phyloP scores from a whole-genome alignment of 2,797 vertebrate genomes.

The Sitta carolinensis region DNA sequence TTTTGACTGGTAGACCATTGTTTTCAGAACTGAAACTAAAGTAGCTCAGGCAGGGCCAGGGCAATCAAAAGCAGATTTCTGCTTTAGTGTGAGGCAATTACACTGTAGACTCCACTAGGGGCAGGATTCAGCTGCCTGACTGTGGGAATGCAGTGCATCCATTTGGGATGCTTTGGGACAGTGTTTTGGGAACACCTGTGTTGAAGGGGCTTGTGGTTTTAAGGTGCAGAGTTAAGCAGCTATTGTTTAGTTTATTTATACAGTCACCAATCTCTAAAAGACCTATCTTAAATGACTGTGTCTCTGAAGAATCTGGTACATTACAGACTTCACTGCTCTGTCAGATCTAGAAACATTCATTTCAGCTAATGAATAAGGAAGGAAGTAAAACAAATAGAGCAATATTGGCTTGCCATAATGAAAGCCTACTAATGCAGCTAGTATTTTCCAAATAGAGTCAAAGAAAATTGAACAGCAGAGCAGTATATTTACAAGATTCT shows the following conservation, averaged over 20 bases:
- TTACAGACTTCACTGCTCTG: neutral
- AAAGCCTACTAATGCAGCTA: neutral
- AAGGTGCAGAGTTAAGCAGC: neutral
- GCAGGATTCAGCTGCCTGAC: neutral
- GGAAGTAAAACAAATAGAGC: neutral
- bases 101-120: neutral
- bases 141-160: neutral
- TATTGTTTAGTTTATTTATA: neutral
- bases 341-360: neutral
- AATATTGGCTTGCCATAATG: neutral
- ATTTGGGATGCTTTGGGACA: neutral
- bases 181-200: neutral
- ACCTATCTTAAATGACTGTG: neutral
- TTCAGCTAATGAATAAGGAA: conserved; percentile 1
- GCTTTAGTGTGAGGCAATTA: neutral
- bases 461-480: neutral
- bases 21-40: neutral
- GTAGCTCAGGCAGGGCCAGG: neutral
- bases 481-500: neutral
- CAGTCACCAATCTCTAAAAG: accelerated
- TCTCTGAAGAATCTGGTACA: neutral
- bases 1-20: neutral
- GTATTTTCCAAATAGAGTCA: conserved; percentile 5
- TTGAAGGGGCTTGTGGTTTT: neutral
- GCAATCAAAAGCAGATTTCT: neutral